Evolutionary conservation across 2,113 vertebrate genomes (phyloP), one percentile per base, ranked within the genome.

Genomic region (Sciurus niger): DNA sequence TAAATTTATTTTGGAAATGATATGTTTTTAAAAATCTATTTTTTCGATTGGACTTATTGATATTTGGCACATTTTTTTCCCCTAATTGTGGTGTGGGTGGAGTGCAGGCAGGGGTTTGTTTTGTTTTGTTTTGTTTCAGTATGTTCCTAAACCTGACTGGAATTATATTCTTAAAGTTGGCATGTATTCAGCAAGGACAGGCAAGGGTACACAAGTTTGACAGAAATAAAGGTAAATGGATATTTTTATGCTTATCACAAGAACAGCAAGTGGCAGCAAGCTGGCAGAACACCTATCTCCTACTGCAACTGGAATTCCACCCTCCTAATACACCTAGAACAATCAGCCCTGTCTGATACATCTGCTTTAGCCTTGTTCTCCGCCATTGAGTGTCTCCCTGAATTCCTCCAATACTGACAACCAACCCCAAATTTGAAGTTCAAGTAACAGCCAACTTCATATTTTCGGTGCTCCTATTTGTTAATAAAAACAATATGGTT

Each of bases 211-310:
- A 53, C 32, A 78, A 93, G 28, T 89, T 72, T 96, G 82, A 96
- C 63, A 97, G 30, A 96, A 97, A 97, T 78, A 95, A 87, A 96
- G 28, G 55, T 83, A 90, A 96, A 85, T 72, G 65, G 48, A 30
- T 97, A 92, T 83, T 95, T 96, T 90, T 89, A 95, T 51, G 77
- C 20, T 95, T 77, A 85, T 74, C 60, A 84, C 91, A 89, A 73
- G 43, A 34, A 95, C 22, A 17, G 20, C 2, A 77, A 96, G 46
- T 88, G 32, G 40, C 18, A 85, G 67, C 37, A 77, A 73, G 43
- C 55, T 83, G 53, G 40, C 58, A 95, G 34, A 84, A 82, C 4
- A 68, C 40, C 48, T 65, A 51, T 58, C 53, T 92, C 73, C 82
- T 51, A 51, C 8, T 63, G 13, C 82, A 92, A n/a, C 6, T 30